A percentile compares a stretch with the other conserved stretches of the same genome.
phyloP scores from a whole-genome alignment of 2,888 invertebrate genomes.

The Electrophaes corylata region DNA sequence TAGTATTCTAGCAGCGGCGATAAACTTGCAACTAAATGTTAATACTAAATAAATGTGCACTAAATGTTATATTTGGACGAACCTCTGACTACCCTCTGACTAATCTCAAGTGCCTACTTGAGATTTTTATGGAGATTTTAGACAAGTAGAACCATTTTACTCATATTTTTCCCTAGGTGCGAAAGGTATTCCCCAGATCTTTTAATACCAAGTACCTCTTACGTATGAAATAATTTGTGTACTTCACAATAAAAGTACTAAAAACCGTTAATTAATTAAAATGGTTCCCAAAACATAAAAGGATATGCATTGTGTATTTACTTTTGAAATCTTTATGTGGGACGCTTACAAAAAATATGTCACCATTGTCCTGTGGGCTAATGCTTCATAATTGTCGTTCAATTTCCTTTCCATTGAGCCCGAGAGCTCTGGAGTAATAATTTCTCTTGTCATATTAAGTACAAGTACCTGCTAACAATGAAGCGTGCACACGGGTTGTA shows the following conservation, averaged over 20 bases:
- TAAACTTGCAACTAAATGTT: too few species aligned
- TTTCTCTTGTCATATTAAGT: slow-evolving; percentile 69
- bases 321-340: slow-evolving; percentile 61
- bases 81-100: too few species aligned
- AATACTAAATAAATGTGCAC: too few species aligned
- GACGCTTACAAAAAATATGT: slow-evolving; percentile 68
- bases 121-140: too few species aligned
- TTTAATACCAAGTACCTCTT: too few species aligned
- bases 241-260: slow-evolving; percentile 10
- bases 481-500: slow-evolving; percentile 50
- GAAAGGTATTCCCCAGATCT: too few species aligned
- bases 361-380: slow-evolving; percentile 69
- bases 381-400: slow-evolving; percentile 75
- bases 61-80: too few species aligned
- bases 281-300: slow-evolving; percentile 48
- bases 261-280: slow-evolving; percentile 58
- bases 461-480: slow-evolving; percentile 54
- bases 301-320: slow-evolving; percentile 51
- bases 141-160: too few species aligned
- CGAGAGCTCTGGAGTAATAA: slow-evolving; percentile 60
- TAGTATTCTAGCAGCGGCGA: too few species aligned
- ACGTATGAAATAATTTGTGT: neutral
- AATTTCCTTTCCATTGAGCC: slow-evolving; percentile 76
- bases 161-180: too few species aligned
- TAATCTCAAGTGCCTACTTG: too few species aligned